Evolutionary conservation across 2,888 invertebrate genomes (phyloP), one percentile per base, ranked within the genome.

Genomic region (Synergus itoensis): DNA sequence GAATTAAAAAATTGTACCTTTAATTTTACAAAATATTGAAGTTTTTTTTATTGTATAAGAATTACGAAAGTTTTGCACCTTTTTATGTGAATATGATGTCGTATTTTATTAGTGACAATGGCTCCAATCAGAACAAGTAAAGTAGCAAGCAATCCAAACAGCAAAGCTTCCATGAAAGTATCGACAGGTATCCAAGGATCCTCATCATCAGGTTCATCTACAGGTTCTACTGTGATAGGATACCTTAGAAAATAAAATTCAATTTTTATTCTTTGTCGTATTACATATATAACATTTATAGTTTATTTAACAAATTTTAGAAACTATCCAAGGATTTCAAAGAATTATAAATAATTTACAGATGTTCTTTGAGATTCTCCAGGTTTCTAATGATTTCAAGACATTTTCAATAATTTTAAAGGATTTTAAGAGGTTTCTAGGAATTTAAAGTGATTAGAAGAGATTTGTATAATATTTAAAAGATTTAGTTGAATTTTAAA

Each of bases 101-200:
- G 28, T 3, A 67, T 11, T 77, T 78, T 79, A 64, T 63, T 67
- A 79, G 76, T 62, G 48, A 86, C 80, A 43, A 86, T 80, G 9
- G 79, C 78, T 3, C 83, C 78, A 75, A 86, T 84, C 28, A 89
- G 77, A 12, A 82, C 76, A 16, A 86, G 63, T 36, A 88, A 79
- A 21, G 83, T 86, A 40, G 81, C 88, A 16, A 86, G 78, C n/a
- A 88, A 80, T 43, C 84, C 86, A 36, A 86, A 77, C 75, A 89
- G 75, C 57, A 87, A 45, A 43, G 86, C 84, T 82, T 87, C 82
- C 14, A 90, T 81, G 77, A 90, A 41, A 4, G 85, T 86, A 80
- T 90, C 89, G 12, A 90, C 64, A 75, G 84, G 80, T 12, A 82
- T n/a, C 89, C 89, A 90, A 40, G 86, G 80, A 84, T 90, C 86